Percentiles rank a stretch among this genome's conserved stretches.
These are phyloP conservation scores for Eucera pruinosa DNA, from an alignment of 2,888 invertebrate species.

Conservation along the genomic window DNA sequence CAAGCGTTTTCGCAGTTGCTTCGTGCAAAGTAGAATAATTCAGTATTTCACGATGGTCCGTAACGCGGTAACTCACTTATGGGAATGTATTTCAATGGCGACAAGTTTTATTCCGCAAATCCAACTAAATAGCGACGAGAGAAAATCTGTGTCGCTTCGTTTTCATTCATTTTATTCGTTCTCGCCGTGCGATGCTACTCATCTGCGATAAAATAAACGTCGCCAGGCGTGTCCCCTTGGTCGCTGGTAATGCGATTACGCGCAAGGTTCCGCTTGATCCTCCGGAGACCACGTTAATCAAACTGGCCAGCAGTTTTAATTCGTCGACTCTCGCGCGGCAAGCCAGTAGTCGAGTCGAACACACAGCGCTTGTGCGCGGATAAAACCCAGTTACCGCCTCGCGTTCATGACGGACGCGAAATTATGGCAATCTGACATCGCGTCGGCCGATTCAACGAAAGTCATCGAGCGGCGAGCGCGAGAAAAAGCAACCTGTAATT, in stretches of 20 bases:
- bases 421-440: slow-evolving; percentile 52
- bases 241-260: slow-evolving; percentile 57
- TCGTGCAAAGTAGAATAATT: no score
- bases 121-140: no score
- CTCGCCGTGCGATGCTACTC: background rate
- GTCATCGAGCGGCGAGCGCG: background rate
- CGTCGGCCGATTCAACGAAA: slow-evolving; percentile 11
- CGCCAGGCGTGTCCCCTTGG: slow-evolving; percentile 30
- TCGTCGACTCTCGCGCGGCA: slow-evolving; percentile 16
- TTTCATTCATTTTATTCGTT: background rate
- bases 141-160: background rate
- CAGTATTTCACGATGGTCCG: no score
- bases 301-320: slow-evolving; percentile 60
- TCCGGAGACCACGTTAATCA: slow-evolving; percentile 45
- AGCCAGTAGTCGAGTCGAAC: background rate
- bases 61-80: no score
- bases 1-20: no score
- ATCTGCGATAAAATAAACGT: slow-evolving; percentile 17
- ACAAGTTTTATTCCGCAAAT: no score
- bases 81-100: no score
- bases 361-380: background rate
- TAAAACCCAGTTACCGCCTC: slow-evolving; percentile 36
- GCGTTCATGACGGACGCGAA: slow-evolving; percentile 40
- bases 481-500: slow-evolving; percentile 29
- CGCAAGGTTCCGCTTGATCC: slow-evolving; percentile 54